Base-by-base conservation (phyloP, 2,113 vertebrate genomes). In the Parus major region DNA sequence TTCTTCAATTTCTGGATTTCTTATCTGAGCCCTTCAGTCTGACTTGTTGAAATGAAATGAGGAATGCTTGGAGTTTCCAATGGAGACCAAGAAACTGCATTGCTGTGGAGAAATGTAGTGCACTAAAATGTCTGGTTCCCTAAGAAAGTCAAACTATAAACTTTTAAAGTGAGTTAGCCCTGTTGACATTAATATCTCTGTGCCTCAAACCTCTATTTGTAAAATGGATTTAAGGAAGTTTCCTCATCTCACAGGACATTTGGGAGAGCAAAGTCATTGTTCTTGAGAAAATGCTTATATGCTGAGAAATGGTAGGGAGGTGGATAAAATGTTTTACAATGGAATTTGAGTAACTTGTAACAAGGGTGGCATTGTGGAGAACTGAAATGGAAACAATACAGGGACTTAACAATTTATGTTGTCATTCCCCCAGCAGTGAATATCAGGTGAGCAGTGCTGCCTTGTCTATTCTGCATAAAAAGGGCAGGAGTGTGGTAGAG, bases 1-100 rank as follows among this genome's bases (percentile, higher is more conserved):
- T 92, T 94, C 94, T 90, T 94, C 80, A 78, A 1, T 96, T 92
- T 83, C 79, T 88, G 50, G 21, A 42, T 93, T 95, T 93, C 88
- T 96, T 93, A 93, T 90, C 82, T 83, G 46, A 94, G 68, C 42
- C 59, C 33, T 86, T 83, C 72, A 35, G 31, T 84, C 47, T 82
- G 83, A 75, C 49, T 90, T 66, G 36, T 53, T 83, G 91, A 93
- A 95, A 92, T 93, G 56, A 94, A 92, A 70, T 81, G 71, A 91
- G 65, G 56, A 75, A 89, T 64, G 50, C 35, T 60, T 70, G 64
- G 64, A 84, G 44, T 88, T 93, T 93, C 83, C 83, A 81, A 1
- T 6, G 41, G 72, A 93, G 69, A 73, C n/a, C 33, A 64, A 35
- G 56, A 85, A 60, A 44, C 22, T 78, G 72, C 60, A 71, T 53